Percentiles rank a stretch among this genome's conserved stretches.
These are phyloP conservation scores for Slavum lentiscoides DNA, from an alignment of 2,888 invertebrate species.

Conservation along the genomic window DNA sequence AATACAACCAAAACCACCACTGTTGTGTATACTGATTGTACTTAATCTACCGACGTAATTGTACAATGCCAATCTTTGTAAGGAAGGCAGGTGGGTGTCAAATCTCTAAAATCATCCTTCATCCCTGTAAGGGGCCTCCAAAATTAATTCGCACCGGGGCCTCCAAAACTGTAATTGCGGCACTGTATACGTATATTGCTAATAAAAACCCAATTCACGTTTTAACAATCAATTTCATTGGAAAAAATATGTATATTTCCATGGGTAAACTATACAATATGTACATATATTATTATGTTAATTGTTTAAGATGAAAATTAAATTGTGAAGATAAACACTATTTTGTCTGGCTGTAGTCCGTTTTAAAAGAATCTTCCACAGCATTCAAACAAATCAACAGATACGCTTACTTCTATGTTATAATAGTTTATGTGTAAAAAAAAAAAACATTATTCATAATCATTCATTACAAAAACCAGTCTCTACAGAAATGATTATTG, in stretches of 20 bases:
- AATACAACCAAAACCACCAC: too few species aligned
- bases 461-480: slow-evolving; percentile 2
- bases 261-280: neutral
- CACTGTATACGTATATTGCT: too few species aligned
- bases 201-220: too few species aligned
- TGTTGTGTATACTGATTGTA: too few species aligned
- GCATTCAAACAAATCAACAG: slow-evolving; percentile 23
- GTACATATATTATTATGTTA: slow-evolving; percentile 4
- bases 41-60: too few species aligned
- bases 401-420: slow-evolving; percentile 19
- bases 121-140: too few species aligned
- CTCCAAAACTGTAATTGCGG: too few species aligned
- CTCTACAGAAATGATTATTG: neutral
- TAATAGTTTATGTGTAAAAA: neutral
- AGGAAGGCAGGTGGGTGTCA: too few species aligned
- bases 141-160: too few species aligned
- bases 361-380: slow-evolving; percentile 32
- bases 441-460: neutral
- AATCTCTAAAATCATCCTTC: too few species aligned
- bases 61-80: too few species aligned
- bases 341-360: slow-evolving; percentile 37
- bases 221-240: too few species aligned
- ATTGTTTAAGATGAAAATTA: neutral
- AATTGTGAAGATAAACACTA: slow-evolving; percentile 10
- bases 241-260: neutral